Conservation (phyloP, 2,888 invertebrate genomes). For the Orthosia gothica region DNA sequence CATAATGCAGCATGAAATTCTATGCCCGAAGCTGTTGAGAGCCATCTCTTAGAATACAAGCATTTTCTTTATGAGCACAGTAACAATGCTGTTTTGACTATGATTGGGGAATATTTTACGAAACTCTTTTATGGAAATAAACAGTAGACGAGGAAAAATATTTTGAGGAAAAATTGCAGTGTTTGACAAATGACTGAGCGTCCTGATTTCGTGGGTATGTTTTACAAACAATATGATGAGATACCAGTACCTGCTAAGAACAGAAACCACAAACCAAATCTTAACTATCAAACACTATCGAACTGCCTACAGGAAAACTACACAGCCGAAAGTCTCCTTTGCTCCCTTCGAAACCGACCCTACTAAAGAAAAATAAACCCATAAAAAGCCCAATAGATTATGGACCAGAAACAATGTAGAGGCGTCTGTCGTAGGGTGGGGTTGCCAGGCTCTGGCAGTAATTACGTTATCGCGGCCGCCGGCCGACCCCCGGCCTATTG, state of each 20-base stretch:
- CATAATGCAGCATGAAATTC: slow-evolving; percentile 45
- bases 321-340: slow-evolving; percentile 15
- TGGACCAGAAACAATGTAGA: slow-evolving; percentile 71
- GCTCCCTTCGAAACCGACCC: slow-evolving; percentile 13
- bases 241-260: not conserved
- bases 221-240: not conserved
- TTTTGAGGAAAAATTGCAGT: slow-evolving; percentile 17
- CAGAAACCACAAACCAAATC: not conserved
- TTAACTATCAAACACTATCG: not conserved
- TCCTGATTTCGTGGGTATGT: not conserved
- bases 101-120: slow-evolving; percentile 48
- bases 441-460: slow-evolving; percentile 72
- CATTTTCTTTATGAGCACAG: slow-evolving; percentile 50
- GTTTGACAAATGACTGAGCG: not conserved
- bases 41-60: slow-evolving; percentile 45
- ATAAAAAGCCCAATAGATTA: slow-evolving; percentile 66
- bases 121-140: slow-evolving; percentile 30
- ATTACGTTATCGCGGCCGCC: slow-evolving; percentile 84
- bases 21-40: slow-evolving; percentile 38
- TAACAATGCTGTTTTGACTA: slow-evolving; percentile 49
- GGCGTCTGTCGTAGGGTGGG: slow-evolving; percentile 75
- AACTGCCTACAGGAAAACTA: slow-evolving; percentile 12
- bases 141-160: not conserved
- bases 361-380: slow-evolving; percentile 49
- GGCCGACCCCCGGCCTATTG: slow-evolving; percentile 81